Base-by-base conservation (phyloP, 2,797 vertebrate genomes). In the Paedocypris micromegethes region DNA sequence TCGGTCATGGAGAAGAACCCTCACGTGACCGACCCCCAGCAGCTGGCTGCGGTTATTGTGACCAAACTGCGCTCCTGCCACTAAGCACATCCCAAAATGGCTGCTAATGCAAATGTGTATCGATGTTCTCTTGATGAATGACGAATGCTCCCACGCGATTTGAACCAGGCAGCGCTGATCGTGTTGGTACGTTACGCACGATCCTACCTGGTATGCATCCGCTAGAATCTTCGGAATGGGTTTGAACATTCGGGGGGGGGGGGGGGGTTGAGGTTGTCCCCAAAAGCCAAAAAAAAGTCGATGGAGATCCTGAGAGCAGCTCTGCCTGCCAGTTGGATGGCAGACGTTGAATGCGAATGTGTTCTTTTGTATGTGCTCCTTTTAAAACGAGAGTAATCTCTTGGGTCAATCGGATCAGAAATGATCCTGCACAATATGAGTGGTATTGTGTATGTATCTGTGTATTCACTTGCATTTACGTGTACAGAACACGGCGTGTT, bases 1-100 rank as follows among this genome's bases (percentile, higher is more conserved):
- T 91, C 94, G 0, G 97, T 98, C 60, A 99, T 99, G 97, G 96
- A 98, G 83, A 97, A 97, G 83, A 97, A 98, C 80, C 97, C 96
- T 71, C 96, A 97, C 81, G 86, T 94, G 84, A 96, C 93, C 60
- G 97, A 99, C 78, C 94, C 96, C 54, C 97, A 99, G 59, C 95
- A 99, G 80, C 88, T 99, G 56, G 97, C 97, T 63, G 96, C 96
- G 50, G 89, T 98, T 82, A 99, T 99, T 70, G 96, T 99, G 74
- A 92, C 94, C 64, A 96, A 94, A 83, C 86, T 99, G 84, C 91
- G 94, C 86, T 93, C 96, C 42, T 87, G 85, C 77, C 87, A 89
- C 76, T 91, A 80, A 90, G 80, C 70, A 66, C 8, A 42, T 54
- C 38, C 23, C 38, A 6, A 46, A 47, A 5, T 23, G 45, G 23